phyloP scores from a whole-genome alignment of 2,797 vertebrate species.

The Peromyscus eremicus region DNA sequence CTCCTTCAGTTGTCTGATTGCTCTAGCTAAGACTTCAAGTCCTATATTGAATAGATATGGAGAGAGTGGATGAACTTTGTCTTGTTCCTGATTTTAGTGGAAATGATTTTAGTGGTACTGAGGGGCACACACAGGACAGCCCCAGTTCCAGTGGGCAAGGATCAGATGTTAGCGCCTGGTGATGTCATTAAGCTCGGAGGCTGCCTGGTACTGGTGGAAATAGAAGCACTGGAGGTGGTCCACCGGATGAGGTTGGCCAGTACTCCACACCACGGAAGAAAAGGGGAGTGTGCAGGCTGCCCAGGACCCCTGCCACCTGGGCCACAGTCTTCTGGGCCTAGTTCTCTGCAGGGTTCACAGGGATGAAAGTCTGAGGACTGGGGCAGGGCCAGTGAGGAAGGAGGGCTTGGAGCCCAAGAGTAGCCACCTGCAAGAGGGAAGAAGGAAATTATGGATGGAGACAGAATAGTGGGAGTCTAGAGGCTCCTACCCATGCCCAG shows the following conservation, averaged over 20 bases:
- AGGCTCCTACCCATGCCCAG: no score
- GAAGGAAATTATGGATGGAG: no score
- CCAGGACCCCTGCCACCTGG: slow-evolving; percentile 88
- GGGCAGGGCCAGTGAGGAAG: fast-evolving
- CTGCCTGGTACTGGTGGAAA: slow-evolving; percentile 95
- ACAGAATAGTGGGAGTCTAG: no score
- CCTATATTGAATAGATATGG: no score
- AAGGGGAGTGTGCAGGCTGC: slow-evolving; percentile 90
- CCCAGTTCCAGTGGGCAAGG: neutral
- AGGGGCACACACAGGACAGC: neutral
- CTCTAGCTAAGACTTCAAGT: no score
- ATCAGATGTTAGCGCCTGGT: neutral
- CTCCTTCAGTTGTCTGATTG: no score
- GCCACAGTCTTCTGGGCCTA: slow-evolving; percentile 90
- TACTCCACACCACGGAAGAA: slow-evolving; percentile 91
- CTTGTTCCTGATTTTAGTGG: no score
- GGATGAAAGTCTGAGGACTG: neutral
- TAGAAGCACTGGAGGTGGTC: slow-evolving; percentile 96
- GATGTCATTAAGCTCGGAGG: slow-evolving; percentile 86
- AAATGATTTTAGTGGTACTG: neutral
- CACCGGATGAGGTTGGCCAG: slow-evolving; percentile 97
- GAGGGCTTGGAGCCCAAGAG: slow-evolving; percentile 91
- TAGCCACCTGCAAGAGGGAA: no score
- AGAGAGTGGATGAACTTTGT: no score
- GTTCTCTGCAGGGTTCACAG: slow-evolving; percentile 80